Conservation (phyloP, 2,888 invertebrate genomes). For the Drosophila nigricruria region DNA sequence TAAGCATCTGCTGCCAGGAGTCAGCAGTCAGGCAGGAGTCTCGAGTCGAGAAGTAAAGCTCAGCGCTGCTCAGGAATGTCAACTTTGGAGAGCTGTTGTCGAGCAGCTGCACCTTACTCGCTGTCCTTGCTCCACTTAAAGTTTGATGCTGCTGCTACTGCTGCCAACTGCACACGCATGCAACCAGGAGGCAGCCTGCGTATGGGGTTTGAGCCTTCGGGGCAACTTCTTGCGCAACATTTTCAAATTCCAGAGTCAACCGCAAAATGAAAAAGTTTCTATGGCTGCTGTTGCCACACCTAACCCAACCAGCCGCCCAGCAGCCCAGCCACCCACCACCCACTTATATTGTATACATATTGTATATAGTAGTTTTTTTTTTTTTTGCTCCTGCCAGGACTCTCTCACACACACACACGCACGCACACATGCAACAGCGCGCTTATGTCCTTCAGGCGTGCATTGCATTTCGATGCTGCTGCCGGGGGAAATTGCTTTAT, state of each 20-base stretch:
- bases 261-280: conserved; percentile 80
- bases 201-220: conserved; percentile 38
- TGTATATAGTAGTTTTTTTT: conserved; percentile 62
- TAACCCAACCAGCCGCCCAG: conserved; percentile 10
- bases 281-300: conserved; percentile 54
- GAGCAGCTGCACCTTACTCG: conserved; percentile 41
- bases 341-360: conserved; percentile 67
- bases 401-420: conserved; percentile 23
- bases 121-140: conserved; percentile 83
- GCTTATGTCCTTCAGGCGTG: conserved; percentile 71
- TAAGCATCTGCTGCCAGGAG: conserved; percentile 46
- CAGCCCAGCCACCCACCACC: conserved; percentile 3
- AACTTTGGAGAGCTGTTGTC: conserved; percentile 13
- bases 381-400: conserved; percentile 37
- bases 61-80: conserved; percentile 56
- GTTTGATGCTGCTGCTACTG: conserved; percentile 47
- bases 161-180: conserved; percentile 66
- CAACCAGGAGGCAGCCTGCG: conserved; percentile 26
- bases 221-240: conserved; percentile 73
- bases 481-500: conserved; percentile 74
- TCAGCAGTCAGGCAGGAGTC: conserved; percentile 29
- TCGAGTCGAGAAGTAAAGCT: conserved; percentile 6
- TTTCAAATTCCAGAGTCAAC: conserved; percentile 78
- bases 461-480: conserved; percentile 75
- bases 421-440: conserved; percentile 39